Base-by-base conservation (phyloP, 1,140 invertebrate species). In the Anoplolepis gracilipes region DNA sequence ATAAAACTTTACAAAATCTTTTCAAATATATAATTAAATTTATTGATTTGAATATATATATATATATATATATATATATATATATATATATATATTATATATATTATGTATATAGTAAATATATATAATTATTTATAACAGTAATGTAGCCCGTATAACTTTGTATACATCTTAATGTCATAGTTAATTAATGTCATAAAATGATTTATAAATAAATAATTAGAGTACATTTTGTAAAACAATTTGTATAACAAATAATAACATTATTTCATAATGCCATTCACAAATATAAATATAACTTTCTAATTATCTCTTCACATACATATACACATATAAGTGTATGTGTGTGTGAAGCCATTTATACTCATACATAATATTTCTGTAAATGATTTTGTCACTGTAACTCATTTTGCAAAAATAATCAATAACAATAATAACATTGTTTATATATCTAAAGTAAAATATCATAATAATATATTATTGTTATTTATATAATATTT, bases 1-100 rank as follows among this genome's bases (percentile, higher is more conserved):
- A 59, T 28, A 36, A 72, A 57, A 70, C 11, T 16, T 30, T n/a
- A 16, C 2, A 22, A 25, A 0, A 76, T 64, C 8, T 49, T 64
- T 39, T 84, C 33, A 76, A 76, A 84, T 76, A 75, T 72, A 85
- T 78, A 88, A 70, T 69, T 62, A 70, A 57, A 86, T 82, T 77
- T 88, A 61, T 69, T 81, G 46, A 59, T 62, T 30, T 59, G 53
- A 84, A 78, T 87, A 77, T 73, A 73, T 85, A 69, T 90, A 69
- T 85, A 57, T 88, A 84, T 79, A 88, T 78, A 89, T 75, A 70
- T 69, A 69, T 88, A 57, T 77, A 59, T 55, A 46, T 84, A 62
- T 84, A 77, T 84, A 76, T 84, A 84, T 85, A 65, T 82, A 72
- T 72, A 61, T n/a, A 46, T 84, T 84, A 64, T 77, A 64, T 84